A percentile compares a stretch with the other conserved stretches of the same genome.
Evolutionary conservation across 2,888 invertebrate species (phyloP).

Genomic region (Temnothorax unifasciatus): DNA sequence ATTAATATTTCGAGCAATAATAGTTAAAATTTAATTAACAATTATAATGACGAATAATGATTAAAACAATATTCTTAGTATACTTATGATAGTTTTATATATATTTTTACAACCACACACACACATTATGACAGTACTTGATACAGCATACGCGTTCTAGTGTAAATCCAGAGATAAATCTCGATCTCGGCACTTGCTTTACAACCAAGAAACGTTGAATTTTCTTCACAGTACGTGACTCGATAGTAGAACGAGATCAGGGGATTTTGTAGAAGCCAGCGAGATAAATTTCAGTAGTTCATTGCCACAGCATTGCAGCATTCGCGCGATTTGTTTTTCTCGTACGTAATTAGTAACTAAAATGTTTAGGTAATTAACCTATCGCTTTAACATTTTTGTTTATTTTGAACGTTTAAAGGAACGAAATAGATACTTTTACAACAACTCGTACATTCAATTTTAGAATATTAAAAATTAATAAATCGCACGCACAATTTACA

Average conservation of each 20-base stretch:
- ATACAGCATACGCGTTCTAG: neutral
- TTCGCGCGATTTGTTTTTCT: conserved; percentile 42
- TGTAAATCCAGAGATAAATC: conserved; percentile 6
- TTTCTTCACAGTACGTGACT: conserved; percentile 40
- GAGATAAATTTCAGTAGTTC: conserved; percentile 27
- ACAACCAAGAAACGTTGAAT: conserved; percentile 30
- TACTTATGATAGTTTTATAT: neutral
- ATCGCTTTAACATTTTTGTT: neutral
- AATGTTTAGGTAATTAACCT: neutral
- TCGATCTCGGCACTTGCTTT: conserved; percentile 32
- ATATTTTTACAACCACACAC: neutral
- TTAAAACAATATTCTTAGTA: neutral
- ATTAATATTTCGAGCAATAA: conserved; percentile 22
- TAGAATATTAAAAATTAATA: conserved; percentile 1
- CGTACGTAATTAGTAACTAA: conserved; percentile 27
- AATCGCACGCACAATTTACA: neutral
- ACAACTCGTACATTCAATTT: neutral
- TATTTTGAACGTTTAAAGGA: neutral
- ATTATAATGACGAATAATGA: neutral
- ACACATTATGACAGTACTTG: conserved; percentile 10
- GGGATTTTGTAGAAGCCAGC: conserved; percentile 3
- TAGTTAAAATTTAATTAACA: neutral
- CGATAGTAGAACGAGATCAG: conserved; percentile 5
- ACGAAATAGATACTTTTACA: neutral
- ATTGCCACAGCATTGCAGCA: conserved; percentile 14